These are phyloP conservation scores for Watsonalla binaria DNA, from an alignment of 2,888 invertebrate species.

Conservation along the genomic window DNA sequence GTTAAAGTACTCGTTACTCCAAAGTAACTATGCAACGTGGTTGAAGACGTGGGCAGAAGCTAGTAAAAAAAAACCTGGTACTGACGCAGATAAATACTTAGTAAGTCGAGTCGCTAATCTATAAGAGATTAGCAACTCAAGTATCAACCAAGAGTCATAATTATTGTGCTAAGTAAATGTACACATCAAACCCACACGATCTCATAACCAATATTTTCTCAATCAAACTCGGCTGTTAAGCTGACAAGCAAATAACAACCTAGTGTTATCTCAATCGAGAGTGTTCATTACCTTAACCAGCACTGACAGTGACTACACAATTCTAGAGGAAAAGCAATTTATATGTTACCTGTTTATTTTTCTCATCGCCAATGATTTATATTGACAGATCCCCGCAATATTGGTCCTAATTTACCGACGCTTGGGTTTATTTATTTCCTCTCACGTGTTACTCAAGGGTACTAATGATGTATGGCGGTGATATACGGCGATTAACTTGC, in stretches of 20 bases:
- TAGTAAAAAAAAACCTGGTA: too few relatives aligned
- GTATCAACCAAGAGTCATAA: too few relatives aligned
- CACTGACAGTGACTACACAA: neutral
- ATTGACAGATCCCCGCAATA: constrained; percentile 19
- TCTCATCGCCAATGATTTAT: constrained; percentile 35
- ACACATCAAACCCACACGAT: too few relatives aligned
- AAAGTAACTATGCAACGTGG: too few relatives aligned
- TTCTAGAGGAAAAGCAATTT: neutral
- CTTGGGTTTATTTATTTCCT: constrained; percentile 36
- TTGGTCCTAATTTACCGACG: constrained; percentile 27
- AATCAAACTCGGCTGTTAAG: too few relatives aligned
- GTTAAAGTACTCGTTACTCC: too few relatives aligned
- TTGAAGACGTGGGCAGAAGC: too few relatives aligned
- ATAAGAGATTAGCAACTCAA: too few relatives aligned
- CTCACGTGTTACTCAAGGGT: constrained; percentile 35
- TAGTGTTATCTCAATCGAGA: neutral
- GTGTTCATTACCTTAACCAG: neutral
- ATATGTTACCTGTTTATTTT: constrained; percentile 1
- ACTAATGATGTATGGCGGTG: constrained; percentile 54
- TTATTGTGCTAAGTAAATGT: too few relatives aligned
- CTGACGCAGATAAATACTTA: too few relatives aligned
- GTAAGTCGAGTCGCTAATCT: too few relatives aligned
- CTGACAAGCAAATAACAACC: neutral
- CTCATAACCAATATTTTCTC: too few relatives aligned
- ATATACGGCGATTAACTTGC: constrained; percentile 68